phyloP scores from a whole-genome alignment of 2,888 invertebrate species.

The Epistrophe grossulariae region DNA sequence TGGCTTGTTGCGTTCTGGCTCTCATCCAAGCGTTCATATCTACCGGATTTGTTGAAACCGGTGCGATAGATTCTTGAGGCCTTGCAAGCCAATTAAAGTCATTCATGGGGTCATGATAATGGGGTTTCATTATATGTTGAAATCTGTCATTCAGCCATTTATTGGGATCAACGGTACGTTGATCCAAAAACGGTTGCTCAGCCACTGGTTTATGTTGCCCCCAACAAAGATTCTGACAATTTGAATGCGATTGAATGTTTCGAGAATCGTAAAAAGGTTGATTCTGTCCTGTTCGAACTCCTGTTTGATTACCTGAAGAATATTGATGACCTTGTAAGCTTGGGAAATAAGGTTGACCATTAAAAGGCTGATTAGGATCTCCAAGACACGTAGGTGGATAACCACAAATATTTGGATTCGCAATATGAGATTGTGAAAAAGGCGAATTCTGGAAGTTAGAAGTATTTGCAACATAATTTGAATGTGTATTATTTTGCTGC shows the following conservation, averaged over 20 bases:
- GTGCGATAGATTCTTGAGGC: background rate
- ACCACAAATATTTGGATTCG: background rate
- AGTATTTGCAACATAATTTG: background rate
- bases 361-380: background rate
- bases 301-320: background rate
- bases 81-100: background rate
- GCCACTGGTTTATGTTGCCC: background rate
- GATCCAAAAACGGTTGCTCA: background rate
- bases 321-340: background rate
- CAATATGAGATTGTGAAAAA: background rate
- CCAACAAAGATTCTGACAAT: background rate
- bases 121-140: background rate
- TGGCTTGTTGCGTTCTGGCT: background rate
- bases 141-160: constrained; percentile 2
- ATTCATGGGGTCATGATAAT: background rate
- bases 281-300: background rate
- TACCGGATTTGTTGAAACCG: background rate
- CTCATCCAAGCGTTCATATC: background rate
- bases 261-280: background rate
- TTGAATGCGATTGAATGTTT: background rate
- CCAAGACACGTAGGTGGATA: background rate
- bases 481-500: background rate
- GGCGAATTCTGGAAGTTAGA: background rate
- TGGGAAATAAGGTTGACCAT: background rate
- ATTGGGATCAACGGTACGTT: background rate